Evolutionary conservation across 2,888 invertebrate genomes (phyloP).

Genomic region (Dryocosmus kuriphilus): DNA sequence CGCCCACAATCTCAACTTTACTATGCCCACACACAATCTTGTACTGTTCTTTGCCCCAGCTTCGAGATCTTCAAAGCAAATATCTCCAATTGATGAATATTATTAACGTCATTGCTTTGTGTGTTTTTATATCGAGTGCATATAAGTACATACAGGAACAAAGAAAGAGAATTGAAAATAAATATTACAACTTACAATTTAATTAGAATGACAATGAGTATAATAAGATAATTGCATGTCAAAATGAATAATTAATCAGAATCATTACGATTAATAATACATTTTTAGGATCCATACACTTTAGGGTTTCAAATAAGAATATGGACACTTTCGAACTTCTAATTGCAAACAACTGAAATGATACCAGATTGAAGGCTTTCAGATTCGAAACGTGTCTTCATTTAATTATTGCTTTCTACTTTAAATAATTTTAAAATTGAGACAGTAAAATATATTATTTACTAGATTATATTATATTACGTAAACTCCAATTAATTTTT

Average conservation of each 20-base stretch:
- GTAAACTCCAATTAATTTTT: no score
- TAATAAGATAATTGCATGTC: no score
- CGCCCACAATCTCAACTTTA: slow-evolving; percentile 20
- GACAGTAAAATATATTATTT: background rate
- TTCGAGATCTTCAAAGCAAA: slow-evolving; percentile 5
- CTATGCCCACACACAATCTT: slow-evolving; percentile 26
- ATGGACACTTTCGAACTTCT: background rate
- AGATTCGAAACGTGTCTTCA: background rate
- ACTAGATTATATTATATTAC: no score
- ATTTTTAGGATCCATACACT: background rate
- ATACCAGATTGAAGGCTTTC: background rate
- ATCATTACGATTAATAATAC: background rate
- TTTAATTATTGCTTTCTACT: background rate
- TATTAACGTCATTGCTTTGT: slow-evolving; percentile 2
- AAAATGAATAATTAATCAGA: background rate
- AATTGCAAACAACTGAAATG: background rate
- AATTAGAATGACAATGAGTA: background rate
- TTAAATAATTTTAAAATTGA: background rate
- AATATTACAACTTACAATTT: background rate
- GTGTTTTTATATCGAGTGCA: background rate
- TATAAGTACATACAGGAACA: background rate
- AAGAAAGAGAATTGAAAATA: background rate
- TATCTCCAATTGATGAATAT: slow-evolving; percentile 18
- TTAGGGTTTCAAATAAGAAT: background rate
- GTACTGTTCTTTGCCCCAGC: slow-evolving; percentile 14